Evolutionary conservation across 2,888 invertebrate genomes (phyloP).

Genomic region (Drosophila mimetica): DNA sequence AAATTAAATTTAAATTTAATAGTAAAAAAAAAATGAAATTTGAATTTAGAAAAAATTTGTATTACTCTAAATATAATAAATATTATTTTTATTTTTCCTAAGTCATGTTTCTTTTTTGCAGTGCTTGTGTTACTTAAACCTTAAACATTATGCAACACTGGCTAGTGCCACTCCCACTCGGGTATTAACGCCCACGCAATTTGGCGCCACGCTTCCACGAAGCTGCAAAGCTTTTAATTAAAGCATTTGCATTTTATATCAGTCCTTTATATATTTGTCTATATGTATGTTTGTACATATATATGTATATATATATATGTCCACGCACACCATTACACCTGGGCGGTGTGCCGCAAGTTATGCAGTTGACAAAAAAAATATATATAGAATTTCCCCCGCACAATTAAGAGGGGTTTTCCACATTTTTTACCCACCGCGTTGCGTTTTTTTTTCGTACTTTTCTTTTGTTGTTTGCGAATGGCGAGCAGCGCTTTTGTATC

Average conservation of each 20-base stretch:
- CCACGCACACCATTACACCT: constrained; percentile 45
- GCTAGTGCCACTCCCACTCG: neutral
- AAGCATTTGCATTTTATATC: constrained; percentile 80
- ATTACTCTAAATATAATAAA: too few relatives aligned
- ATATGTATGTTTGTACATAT: too few relatives aligned
- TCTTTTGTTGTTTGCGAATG: constrained; percentile 31
- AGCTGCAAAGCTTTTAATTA: constrained; percentile 79
- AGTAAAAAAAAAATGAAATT: too few relatives aligned
- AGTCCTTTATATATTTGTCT: constrained; percentile 37
- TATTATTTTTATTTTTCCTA: too few relatives aligned
- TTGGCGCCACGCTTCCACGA: constrained; percentile 58
- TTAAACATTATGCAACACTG: constrained; percentile 60
- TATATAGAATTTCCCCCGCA: constrained; percentile 16
- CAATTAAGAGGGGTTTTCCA: constrained; percentile 19
- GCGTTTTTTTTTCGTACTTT: constrained; percentile 21
- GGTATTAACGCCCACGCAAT: constrained; percentile 9
- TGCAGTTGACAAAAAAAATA: constrained; percentile 67
- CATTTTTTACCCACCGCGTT: neutral
- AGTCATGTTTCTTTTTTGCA: neutral
- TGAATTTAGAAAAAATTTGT: too few relatives aligned
- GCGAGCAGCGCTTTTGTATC: constrained; percentile 63
- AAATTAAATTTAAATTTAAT: too few relatives aligned
- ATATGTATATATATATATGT: constrained; percentile 1
- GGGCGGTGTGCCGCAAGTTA: constrained; percentile 73
- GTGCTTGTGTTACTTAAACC: constrained; percentile 30